phyloP scores from a whole-genome alignment of 2,113 vertebrate species.

The Bos indicus region DNA sequence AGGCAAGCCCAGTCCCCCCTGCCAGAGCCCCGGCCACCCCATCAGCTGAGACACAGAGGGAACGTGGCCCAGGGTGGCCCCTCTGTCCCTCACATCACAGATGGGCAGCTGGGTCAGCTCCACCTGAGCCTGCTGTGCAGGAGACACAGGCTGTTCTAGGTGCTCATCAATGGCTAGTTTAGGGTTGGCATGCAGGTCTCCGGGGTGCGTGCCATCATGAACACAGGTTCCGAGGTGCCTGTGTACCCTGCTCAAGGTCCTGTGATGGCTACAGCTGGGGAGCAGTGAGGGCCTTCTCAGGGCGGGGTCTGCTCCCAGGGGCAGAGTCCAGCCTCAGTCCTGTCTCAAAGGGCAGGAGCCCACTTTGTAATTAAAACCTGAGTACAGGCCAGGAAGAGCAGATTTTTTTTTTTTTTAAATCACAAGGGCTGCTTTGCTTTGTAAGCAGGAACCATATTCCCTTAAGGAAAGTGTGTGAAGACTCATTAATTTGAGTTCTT shows the following conservation, averaged over 20 bases:
- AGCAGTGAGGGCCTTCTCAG: background rate
- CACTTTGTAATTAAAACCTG: conserved; percentile 48
- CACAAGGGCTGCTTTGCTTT: conserved; percentile 65
- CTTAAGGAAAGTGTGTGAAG: conserved; percentile 64
- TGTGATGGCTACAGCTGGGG: background rate
- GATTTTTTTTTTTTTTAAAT: conserved; percentile 30
- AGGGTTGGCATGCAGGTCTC: background rate
- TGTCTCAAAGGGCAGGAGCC: background rate
- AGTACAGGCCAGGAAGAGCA: conserved; percentile 41
- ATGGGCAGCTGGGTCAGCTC: background rate
- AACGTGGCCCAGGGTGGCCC: background rate
- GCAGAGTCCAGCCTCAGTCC: background rate
- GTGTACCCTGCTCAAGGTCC: background rate
- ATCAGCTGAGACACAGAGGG: rapidly evolving
- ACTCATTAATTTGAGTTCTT: conserved; percentile 74
- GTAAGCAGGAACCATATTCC: conserved; percentile 69
- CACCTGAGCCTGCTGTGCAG: background rate
- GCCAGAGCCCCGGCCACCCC: background rate
- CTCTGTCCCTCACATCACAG: background rate
- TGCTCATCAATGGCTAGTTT: background rate
- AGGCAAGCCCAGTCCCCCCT: background rate
- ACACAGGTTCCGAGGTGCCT: background rate
- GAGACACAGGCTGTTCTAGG: background rate
- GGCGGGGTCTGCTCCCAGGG: background rate
- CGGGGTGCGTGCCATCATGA: background rate